phyloP scores from a whole-genome alignment of 35 echinoderm and acorn worm genomes.

The Nesometra sesokonis region DNA sequence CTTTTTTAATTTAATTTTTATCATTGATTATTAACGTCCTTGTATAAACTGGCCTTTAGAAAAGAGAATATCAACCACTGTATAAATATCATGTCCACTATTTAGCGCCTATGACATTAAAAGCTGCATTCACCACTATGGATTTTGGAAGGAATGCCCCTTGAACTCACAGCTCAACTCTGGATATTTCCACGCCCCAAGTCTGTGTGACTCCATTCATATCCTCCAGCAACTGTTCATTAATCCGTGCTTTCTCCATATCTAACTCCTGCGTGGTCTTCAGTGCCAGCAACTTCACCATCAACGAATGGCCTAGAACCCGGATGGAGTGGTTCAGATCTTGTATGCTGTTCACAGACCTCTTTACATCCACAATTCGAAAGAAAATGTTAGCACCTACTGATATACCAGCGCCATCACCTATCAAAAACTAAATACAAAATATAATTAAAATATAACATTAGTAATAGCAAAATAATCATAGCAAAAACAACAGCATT shows the following conservation, averaged over 20 bases:
- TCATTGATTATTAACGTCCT: no score
- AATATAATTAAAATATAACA: background rate
- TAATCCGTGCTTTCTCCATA: conserved; percentile 47
- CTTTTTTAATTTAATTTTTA: no score
- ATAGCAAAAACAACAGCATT: no score
- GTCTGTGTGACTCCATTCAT: conserved; percentile 70
- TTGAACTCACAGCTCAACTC: conserved; percentile 83
- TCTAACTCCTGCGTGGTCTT: conserved; percentile 31
- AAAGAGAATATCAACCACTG: no score
- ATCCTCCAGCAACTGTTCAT: conserved; percentile 52
- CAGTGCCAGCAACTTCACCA: conserved; percentile 47
- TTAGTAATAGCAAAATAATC: no score
- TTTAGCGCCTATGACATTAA: no score
- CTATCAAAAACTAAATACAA: conserved; percentile 47
- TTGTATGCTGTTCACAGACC: conserved; percentile 67
- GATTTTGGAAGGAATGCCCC: no score
- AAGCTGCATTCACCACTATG: no score
- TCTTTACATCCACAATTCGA: conserved; percentile 62
- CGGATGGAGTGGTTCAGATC: conserved; percentile 80
- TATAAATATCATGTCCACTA: no score
- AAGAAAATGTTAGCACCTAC: conserved; percentile 75
- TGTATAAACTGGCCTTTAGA: no score
- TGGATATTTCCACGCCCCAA: conserved; percentile 90
- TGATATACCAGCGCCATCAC: conserved; percentile 78
- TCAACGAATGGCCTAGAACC: conserved; percentile 62